A percentile compares a stretch with the other conserved stretches of the same genome.
These are phyloP conservation scores for Caenorhabditis virilis DNA, from an alignment of 2,888 invertebrate genomes.

Conservation along the genomic window DNA sequence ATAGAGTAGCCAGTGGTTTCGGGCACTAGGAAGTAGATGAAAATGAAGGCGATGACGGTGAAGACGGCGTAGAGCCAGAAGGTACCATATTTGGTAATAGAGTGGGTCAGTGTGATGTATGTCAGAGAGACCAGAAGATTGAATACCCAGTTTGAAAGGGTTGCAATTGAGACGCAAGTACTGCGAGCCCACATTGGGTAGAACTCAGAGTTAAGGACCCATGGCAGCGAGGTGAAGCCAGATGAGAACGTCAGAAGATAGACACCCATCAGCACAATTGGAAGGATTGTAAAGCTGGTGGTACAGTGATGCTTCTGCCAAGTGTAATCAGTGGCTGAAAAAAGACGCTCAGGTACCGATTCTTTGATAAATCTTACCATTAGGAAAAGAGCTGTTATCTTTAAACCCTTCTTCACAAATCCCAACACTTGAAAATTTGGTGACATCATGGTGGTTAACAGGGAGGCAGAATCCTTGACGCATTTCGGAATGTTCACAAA, in stretches of 20 bases:
- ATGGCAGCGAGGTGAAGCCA: constrained; percentile 71
- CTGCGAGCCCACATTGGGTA: constrained; percentile 73
- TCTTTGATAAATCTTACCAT: constrained; percentile 6
- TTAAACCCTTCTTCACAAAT: constrained; percentile 11
- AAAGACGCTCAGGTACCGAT: not conserved
- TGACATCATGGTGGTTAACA: constrained; percentile 15
- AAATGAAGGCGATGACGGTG: constrained; percentile 70
- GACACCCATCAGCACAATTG: constrained; percentile 64
- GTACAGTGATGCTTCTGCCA: constrained; percentile 43
- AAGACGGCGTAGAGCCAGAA: constrained; percentile 73
- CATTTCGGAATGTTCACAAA: constrained; percentile 46
- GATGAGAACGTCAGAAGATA: constrained; percentile 56
- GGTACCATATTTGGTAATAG: constrained; percentile 67
- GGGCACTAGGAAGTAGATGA: constrained; percentile 71
- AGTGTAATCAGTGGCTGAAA: constrained; percentile 9
- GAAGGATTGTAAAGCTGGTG: constrained; percentile 68
- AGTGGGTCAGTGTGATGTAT: constrained; percentile 70
- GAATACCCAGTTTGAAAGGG: constrained; percentile 72
- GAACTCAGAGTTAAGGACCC: constrained; percentile 74
- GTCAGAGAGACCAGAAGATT: constrained; percentile 73
- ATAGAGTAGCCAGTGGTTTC: constrained; percentile 72
- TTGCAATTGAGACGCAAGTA: constrained; percentile 69
- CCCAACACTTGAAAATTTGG: constrained; percentile 16
- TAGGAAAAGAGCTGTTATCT: constrained; percentile 10
- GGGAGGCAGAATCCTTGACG: constrained; percentile 31